Evolutionary conservation across 2,113 vertebrate genomes (phyloP).

Genomic region (Galemys pyrenaicus): DNA sequence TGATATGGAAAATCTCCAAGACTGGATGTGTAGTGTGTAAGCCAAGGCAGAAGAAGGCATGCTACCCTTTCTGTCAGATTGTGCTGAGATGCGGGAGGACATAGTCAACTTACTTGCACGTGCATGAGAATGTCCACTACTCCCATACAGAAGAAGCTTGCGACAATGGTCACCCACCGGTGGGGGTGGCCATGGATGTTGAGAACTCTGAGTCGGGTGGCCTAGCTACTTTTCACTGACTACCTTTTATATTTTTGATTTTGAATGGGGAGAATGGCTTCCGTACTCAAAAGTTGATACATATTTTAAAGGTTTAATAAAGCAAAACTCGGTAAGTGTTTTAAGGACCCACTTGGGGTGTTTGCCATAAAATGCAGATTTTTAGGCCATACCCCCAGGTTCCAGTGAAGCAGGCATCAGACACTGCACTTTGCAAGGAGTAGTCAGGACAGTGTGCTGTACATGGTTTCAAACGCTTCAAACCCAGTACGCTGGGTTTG

Average conservation of each 20-base stretch:
- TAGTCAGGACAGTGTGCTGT: not conserved
- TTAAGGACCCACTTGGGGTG: not conserved
- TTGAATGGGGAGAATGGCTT: conserved; percentile 2
- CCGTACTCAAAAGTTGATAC: conserved; percentile 22
- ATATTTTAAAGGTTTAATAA: not conserved
- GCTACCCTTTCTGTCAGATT: not conserved
- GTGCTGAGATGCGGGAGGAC: not conserved
- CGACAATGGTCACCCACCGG: not conserved
- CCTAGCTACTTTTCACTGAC: not conserved
- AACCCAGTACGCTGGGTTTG: not conserved
- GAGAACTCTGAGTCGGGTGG: not conserved
- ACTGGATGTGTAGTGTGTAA: not conserved
- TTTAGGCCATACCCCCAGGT: not conserved
- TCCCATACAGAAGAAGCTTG: not conserved
- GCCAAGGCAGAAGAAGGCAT: too few species aligned
- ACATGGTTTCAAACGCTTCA: too few species aligned
- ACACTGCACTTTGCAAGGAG: not conserved
- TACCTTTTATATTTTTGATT: conserved; percentile 1
- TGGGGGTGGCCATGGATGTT: not conserved
- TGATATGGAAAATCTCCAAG: not conserved
- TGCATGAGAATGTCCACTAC: not conserved
- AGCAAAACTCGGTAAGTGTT: not conserved
- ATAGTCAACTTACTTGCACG: not conserved
- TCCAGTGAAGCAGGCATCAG: not conserved
- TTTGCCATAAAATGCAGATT: conserved; percentile 16